A percentile compares a stretch with the other conserved stretches of the same genome.
These are phyloP conservation scores for Oceanodroma tethys DNA, from an alignment of 2,113 vertebrate genomes.

Conservation along the genomic window DNA sequence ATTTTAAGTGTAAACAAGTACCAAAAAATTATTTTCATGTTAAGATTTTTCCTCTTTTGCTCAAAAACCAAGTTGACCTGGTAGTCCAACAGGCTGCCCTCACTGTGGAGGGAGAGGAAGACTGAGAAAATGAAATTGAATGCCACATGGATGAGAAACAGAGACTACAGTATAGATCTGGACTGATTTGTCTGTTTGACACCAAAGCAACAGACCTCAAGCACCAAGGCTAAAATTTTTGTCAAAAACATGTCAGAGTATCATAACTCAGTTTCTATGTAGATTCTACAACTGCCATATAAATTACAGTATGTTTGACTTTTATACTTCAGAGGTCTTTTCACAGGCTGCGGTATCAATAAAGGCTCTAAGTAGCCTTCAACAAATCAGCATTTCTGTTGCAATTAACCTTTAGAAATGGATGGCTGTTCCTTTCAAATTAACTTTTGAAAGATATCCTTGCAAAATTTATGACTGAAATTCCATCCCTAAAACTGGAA, in stretches of 20 bases:
- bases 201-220: neutral
- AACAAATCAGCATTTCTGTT: neutral
- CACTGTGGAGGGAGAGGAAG: neutral
- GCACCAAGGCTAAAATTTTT: neutral
- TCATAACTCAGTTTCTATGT: neutral
- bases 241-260: neutral
- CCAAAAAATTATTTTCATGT: neutral
- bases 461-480: neutral
- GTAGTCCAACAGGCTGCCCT: neutral
- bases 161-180: neutral
- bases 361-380: neutral
- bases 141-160: neutral
- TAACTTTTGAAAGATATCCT: neutral
- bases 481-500: neutral
- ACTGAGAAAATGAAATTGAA: neutral
- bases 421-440: neutral
- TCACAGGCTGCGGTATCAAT: neutral
- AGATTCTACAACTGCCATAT: neutral
- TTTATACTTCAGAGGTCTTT: neutral
- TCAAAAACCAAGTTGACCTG: neutral
- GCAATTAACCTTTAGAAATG: neutral
- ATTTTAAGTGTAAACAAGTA: neutral
- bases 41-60: neutral
- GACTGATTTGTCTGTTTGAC: neutral
- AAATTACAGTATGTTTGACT: neutral